Percentiles rank a stretch among this genome's conserved stretches.
These are phyloP conservation scores for Galeopsomyia nigrocyanea DNA, from an alignment of 2,888 invertebrate species.

Conservation along the genomic window DNA sequence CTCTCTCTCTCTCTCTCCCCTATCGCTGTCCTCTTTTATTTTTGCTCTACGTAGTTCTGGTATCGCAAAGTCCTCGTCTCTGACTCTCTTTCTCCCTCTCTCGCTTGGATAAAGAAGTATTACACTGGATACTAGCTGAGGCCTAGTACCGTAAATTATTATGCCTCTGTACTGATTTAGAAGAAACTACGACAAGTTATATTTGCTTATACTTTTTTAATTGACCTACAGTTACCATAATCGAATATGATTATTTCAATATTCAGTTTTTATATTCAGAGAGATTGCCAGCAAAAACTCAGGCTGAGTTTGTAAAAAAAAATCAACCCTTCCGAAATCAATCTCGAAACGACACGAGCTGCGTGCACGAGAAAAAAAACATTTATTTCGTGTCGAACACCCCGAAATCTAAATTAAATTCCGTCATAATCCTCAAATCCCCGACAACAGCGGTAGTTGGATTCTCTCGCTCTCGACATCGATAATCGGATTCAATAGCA, in stretches of 20 bases:
- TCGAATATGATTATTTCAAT: too few relatives aligned
- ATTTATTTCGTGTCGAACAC: too few relatives aligned
- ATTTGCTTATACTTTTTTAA: too few relatives aligned
- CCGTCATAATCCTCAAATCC: slow-evolving; percentile 6
- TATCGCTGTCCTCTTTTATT: background rate
- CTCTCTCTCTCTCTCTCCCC: slow-evolving; percentile 5
- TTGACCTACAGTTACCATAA: too few relatives aligned
- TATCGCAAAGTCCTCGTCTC: slow-evolving; percentile 12
- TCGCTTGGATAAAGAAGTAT: slow-evolving; percentile 23
- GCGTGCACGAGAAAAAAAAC: too few relatives aligned
- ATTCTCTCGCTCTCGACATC: slow-evolving; percentile 17
- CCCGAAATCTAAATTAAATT: background rate
- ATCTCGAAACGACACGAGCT: too few relatives aligned
- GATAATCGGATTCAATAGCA: slow-evolving; percentile 37
- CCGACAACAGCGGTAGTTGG: background rate
- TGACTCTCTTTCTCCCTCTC: too few relatives aligned
- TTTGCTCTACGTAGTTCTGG: background rate
- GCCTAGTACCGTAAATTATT: slow-evolving; percentile 11
- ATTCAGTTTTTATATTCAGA: too few relatives aligned
- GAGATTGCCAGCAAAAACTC: too few relatives aligned
- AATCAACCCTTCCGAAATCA: too few relatives aligned
- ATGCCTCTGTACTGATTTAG: slow-evolving; percentile 7
- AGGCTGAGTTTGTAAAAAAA: too few relatives aligned
- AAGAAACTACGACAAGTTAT: background rate
- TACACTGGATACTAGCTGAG: slow-evolving; percentile 10